phyloP scores from a whole-genome alignment of 1,140 invertebrate species.

The Magallana ariakensis region DNA sequence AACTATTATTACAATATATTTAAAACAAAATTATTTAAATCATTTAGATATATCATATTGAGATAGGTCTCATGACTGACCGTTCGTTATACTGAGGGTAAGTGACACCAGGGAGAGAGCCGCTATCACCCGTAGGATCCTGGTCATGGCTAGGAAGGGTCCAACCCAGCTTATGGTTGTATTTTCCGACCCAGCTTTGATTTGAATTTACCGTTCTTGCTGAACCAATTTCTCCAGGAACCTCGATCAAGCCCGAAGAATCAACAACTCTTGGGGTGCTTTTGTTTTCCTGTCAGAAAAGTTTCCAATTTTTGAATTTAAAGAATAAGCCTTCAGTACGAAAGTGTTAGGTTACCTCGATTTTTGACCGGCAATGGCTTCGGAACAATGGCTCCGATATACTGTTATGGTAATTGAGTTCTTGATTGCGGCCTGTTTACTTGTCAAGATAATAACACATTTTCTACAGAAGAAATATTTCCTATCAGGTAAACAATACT shows the following conservation, averaged over 20 bases:
- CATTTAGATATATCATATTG: no score
- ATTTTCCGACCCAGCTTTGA: not conserved
- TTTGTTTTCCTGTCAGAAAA: slow-evolving; percentile 32
- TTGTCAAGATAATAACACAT: slow-evolving; percentile 9
- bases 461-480: not conserved
- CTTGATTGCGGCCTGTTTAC: not conserved
- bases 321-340: not conserved
- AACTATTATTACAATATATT: not conserved
- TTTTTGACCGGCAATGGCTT: not conserved
- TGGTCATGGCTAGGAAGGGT: not conserved
- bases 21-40: not conserved
- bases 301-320: slow-evolving; percentile 18
- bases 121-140: not conserved
- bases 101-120: not conserved
- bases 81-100: not conserved
- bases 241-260: not conserved
- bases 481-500: not conserved
- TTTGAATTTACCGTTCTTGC: not conserved
- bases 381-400: not conserved
- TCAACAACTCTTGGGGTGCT: not conserved
- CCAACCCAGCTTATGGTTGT: not conserved
- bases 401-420: slow-evolving; percentile 3
- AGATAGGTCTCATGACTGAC: not conserved
- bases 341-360: not conserved
- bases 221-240: not conserved